Base-by-base conservation (phyloP, 1,140 invertebrate species). In the Lepidurus arcticus region DNA sequence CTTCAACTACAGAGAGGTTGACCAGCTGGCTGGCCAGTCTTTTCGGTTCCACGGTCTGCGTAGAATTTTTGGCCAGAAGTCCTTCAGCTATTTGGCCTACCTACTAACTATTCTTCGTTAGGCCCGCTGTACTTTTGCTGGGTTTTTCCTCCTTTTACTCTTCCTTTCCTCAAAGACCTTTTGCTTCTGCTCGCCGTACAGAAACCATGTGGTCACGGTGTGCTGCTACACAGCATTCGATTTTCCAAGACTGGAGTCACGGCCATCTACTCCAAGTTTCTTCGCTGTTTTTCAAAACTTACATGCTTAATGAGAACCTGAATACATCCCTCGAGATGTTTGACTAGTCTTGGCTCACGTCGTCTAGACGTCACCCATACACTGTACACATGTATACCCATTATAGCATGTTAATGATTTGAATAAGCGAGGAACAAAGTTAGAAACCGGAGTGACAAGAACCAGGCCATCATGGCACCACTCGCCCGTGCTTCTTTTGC, bases 141-240 rank as follows among this genome's bases (percentile, higher is more conserved):
- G 6, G 53, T 16, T 65, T 47, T 47, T 65, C 53, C 53, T 7
- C 53, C 16, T 65, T 65, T 65, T 65, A 65, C 53, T 65, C 53
- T 65, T 65, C 53, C 53, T 65, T 65, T 65, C 53, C 53, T 65
- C 53, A 13, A 65, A n/a, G n/a, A 65, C n/a, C n/a, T 65, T 65
- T 65, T 9, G 53, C 53, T 65, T 1, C 13, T 13, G 16, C 53
- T 65, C 21, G 53, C 21, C 53, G 4, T 65, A 65, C 53, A 65
- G 53, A 65, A 65, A 65, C 53, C 53, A 65, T 65, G 53, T 65
- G 53, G 53, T 65, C 53, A 65, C 53, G 53, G 21, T 21, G 53
- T 21, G n/a, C 53, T 65, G 9, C 21, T 65, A 65, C 53, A 65
- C 13, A n/a, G 45, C 13, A 21, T 16, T 65, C 6, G 9, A 65